Evolutionary conservation across 2,888 invertebrate species (phyloP).

Genomic region (Heteromyza rotundicornis): DNA sequence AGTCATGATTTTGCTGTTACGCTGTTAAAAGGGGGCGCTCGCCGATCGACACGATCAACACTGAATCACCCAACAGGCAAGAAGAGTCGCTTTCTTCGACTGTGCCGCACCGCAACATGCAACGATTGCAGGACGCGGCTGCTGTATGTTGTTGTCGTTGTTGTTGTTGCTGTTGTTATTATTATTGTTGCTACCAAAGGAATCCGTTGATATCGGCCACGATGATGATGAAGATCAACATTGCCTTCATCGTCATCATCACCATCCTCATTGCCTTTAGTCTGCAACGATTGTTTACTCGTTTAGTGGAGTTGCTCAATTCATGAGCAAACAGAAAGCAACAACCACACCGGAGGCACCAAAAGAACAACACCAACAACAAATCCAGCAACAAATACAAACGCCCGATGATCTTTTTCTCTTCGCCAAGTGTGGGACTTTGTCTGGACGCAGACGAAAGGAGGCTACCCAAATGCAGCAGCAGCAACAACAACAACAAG

Average conservation of each 20-base stretch:
- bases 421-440: neutral
- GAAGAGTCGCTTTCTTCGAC: slow-evolving; percentile 25
- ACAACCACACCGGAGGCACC: slow-evolving; percentile 17
- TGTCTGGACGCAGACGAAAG: neutral
- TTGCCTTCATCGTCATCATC: slow-evolving; percentile 13
- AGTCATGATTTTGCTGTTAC: slow-evolving; percentile 61
- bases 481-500: neutral
- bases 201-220: neutral
- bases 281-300: slow-evolving; percentile 52
- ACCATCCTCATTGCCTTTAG: neutral
- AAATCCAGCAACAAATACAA: neutral
- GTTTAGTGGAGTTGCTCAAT: slow-evolving; percentile 57
- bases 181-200: slow-evolving; percentile 3
- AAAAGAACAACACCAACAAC: neutral
- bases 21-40: slow-evolving; percentile 61
- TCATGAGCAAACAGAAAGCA: slow-evolving; percentile 48
- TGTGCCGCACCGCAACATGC: neutral
- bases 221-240: slow-evolving; percentile 41
- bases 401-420: no score
- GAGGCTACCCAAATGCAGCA: neutral
- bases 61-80: slow-evolving; percentile 30
- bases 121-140: slow-evolving; percentile 15
- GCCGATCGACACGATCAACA: slow-evolving; percentile 60
- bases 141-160: slow-evolving; percentile 43
- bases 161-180: slow-evolving; percentile 26